Conservation (phyloP, 2,888 invertebrate species). For the Hemaris fuciformis region DNA sequence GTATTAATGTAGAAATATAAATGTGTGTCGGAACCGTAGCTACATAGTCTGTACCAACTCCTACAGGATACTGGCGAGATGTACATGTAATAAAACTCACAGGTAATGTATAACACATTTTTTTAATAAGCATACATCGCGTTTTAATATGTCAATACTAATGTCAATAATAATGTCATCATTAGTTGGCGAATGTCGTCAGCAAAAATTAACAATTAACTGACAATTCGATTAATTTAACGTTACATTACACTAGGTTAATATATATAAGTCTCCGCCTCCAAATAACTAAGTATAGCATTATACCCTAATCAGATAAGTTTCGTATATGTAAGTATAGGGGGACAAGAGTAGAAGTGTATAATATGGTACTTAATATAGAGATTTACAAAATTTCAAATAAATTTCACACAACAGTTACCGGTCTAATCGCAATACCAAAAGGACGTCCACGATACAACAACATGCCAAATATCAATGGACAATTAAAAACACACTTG, state of each 20-base stretch:
- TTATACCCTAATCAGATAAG: background rate
- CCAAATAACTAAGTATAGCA: background rate
- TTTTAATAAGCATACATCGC: too few species aligned
- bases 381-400: background rate
- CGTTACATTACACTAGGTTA: background rate
- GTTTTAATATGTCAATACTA: too few species aligned
- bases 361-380: background rate
- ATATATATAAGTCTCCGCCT: background rate
- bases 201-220: background rate
- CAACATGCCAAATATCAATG: background rate
- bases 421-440: too few species aligned
- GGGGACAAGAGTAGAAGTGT: background rate
- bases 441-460: background rate
- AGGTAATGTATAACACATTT: too few species aligned
- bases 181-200: too few species aligned
- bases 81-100: too few species aligned
- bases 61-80: too few species aligned
- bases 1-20: too few species aligned
- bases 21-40: too few species aligned
- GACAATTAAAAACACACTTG: background rate
- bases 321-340: background rate
- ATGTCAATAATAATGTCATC: too few species aligned
- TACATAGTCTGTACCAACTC: too few species aligned
- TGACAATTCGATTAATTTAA: background rate
- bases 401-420: too few species aligned